A percentile compares a stretch with the other conserved stretches of the same genome.
phyloP scores from a whole-genome alignment of 2,888 invertebrate genomes.

The Phrixothrix hirtus region DNA sequence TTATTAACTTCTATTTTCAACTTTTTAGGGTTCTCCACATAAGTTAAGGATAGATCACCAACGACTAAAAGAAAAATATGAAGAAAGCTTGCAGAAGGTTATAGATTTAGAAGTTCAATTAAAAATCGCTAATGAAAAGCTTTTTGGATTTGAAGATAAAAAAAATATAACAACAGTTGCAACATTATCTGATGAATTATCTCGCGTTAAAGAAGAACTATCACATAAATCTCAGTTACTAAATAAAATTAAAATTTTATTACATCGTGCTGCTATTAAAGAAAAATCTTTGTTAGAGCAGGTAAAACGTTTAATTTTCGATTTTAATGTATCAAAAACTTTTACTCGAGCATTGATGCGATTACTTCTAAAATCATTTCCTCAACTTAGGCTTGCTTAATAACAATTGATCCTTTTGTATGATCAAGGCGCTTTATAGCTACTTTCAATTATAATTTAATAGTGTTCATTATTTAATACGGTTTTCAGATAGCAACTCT shows the following conservation, averaged over 20 bases:
- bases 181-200: slow-evolving; percentile 54
- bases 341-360: slow-evolving; percentile 1
- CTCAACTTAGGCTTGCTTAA: no score
- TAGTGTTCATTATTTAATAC: background rate
- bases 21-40: slow-evolving; percentile 46
- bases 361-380: background rate
- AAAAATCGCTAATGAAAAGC: slow-evolving; percentile 38
- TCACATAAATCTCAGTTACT: slow-evolving; percentile 64
- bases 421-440: no score
- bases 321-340: slow-evolving; percentile 2
- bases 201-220: slow-evolving; percentile 61
- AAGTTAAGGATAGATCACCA: slow-evolving; percentile 48
- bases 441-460: background rate
- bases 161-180: slow-evolving; percentile 33
- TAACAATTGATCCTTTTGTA: no score
- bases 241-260: slow-evolving; percentile 66
- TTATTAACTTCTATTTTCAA: no score
- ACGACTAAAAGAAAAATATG: slow-evolving; percentile 50
- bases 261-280: slow-evolving; percentile 66
- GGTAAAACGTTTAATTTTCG: slow-evolving; percentile 46
- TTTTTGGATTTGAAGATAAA: slow-evolving; percentile 35
- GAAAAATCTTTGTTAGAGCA: slow-evolving; percentile 66
- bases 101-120: slow-evolving; percentile 49
- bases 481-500: slow-evolving; percentile 7
- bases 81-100: slow-evolving; percentile 46